phyloP scores from a whole-genome alignment of 2,113 vertebrate species.

The Megaceryle torquata region DNA sequence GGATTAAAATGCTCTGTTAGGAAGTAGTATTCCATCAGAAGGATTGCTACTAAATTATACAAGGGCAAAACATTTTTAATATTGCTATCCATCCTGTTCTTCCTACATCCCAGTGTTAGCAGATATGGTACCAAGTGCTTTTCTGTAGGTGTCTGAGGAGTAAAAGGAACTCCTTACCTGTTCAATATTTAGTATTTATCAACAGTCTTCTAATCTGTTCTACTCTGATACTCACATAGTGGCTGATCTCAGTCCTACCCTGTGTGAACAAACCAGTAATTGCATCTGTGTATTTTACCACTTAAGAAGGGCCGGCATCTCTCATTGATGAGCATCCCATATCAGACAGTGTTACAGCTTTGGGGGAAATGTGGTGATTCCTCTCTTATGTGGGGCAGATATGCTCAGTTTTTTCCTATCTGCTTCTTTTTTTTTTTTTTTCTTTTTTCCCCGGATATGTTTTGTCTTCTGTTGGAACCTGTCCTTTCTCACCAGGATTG shows the following conservation, averaged over 20 bases:
- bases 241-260: not conserved
- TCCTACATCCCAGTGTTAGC: not conserved
- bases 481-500: not conserved
- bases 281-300: not conserved
- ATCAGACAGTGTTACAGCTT: not conserved
- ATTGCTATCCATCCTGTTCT: not conserved
- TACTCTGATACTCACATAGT: not conserved
- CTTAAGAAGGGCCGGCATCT: not conserved
- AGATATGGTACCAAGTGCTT: not conserved
- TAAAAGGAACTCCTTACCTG: not conserved
- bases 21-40: not conserved
- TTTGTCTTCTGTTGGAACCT: not conserved
- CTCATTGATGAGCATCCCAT: not conserved
- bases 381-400: not conserved
- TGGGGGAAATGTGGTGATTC: not conserved
- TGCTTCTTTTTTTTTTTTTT: not conserved
- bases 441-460: accelerated
- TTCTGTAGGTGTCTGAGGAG: not conserved
- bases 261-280: not conserved
- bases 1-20: not conserved
- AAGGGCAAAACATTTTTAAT: not conserved
- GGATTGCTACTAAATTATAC: not conserved
- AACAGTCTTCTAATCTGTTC: not conserved
- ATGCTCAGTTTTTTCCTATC: not conserved
- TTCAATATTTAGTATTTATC: not conserved